These are phyloP conservation scores for Antechinus stuartii DNA, from an alignment of 2,113 vertebrate genomes.

Conservation along the genomic window DNA sequence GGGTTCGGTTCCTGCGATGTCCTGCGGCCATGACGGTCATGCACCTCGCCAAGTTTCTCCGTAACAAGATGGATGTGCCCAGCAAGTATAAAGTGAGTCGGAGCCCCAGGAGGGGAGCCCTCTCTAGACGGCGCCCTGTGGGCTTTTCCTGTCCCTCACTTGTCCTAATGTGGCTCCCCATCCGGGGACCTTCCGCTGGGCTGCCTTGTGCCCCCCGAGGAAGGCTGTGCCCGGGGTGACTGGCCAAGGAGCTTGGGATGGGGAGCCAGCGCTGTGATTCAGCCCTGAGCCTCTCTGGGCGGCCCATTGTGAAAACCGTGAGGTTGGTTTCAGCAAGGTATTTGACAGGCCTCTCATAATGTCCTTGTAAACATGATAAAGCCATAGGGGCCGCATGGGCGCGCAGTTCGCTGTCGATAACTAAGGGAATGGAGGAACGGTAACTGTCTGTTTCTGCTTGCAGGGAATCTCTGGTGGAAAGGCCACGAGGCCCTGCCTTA, in stretches of 20 bases:
- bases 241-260: neutral
- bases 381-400: neutral
- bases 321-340: neutral
- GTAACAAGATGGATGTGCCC: slow-evolving; percentile 97
- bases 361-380: neutral
- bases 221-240: neutral
- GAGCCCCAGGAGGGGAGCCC: neutral
- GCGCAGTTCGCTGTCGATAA: neutral
- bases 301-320: neutral
- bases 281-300: neutral
- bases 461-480: neutral
- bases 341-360: neutral
- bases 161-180: neutral
- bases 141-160: neutral
- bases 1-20: slow-evolving; percentile 94
- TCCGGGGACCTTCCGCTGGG: neutral
- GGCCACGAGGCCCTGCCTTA: neutral
- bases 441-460: neutral
- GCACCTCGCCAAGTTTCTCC: slow-evolving; percentile 94
- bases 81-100: slow-evolving; percentile 92
- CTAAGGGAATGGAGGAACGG: neutral
- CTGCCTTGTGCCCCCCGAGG: neutral
- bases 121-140: neutral
- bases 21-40: slow-evolving; percentile 95
- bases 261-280: neutral